Evolutionary conservation across 2,113 vertebrate species (phyloP), one percentile per base, ranked within the genome.

Genomic region (Tetraodon nigroviridis): DNA sequence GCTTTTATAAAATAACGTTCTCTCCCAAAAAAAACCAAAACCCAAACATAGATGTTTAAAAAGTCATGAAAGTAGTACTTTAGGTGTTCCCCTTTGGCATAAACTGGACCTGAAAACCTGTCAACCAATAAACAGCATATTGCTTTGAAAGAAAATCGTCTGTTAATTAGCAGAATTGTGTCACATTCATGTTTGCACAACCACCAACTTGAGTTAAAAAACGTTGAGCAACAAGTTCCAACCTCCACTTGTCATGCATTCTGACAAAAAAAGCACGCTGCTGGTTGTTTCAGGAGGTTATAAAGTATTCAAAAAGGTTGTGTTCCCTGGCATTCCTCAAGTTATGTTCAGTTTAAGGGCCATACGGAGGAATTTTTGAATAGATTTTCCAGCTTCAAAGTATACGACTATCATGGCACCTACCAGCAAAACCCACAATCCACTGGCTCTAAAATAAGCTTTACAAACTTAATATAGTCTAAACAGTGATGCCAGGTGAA

Each of bases 1-100:
- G 45, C n/a, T 64, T 55, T 52, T 58, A 62, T 63, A 20, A 78
- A 74, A 64, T 7, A 52, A 60, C 67, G 64, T 66, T 67, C 69
- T 64, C 51, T 66, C 71, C 16, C 63, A 65, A 62, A 75, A 80
- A 19, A 51, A 55, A 40, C 27, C 46, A 60, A 24, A 22, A 51
- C 7, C 22, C 7, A 7, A 32, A 24, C n/a, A 7, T 17, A 17
- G n/a, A 45, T 15, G 5, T 17, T 17, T 45, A 45, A 45, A 45
- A 45, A n/a, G 44, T 45, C 5, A 1, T n/a, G 17, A 54, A 48
- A 62, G 52, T 2, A 68, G 75, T 41, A 68, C 17, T 44, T 64
- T 71, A 70, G 69, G 70, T 24, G 59, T 56, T 65, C 48, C 76
- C 76, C 76, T 87, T 88, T 87, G 82, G 87, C 74, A 84, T 81